A percentile compares a stretch with the other conserved stretches of the same genome.
Conservation (phyloP, 2,797 vertebrate genomes). For the Lindbergichthys nudifrons region DNA sequence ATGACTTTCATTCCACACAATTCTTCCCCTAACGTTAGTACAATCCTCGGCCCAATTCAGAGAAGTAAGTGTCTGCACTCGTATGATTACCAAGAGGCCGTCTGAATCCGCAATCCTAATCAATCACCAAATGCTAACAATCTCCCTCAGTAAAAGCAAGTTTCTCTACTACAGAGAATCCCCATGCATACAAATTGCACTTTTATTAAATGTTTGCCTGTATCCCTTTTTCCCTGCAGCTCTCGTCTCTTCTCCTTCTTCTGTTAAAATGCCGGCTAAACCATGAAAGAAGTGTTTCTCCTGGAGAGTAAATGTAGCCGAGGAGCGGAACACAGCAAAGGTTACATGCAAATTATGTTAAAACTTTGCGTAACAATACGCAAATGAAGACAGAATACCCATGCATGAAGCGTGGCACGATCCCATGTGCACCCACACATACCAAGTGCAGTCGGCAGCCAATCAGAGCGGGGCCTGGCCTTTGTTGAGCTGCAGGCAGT, state of each 20-base stretch:
- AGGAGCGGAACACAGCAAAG: slow-evolving; percentile 39
- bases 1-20: slow-evolving; percentile 68
- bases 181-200: not conserved
- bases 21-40: slow-evolving; percentile 37
- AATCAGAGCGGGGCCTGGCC: slow-evolving; percentile 48
- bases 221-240: not conserved
- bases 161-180: not conserved
- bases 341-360: slow-evolving; percentile 51
- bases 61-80: slow-evolving; percentile 12
- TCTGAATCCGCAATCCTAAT: slow-evolving; percentile 42
- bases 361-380: slow-evolving; percentile 31
- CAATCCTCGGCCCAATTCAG: slow-evolving; percentile 38
- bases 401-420: slow-evolving; percentile 34
- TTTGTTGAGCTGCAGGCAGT: slow-evolving; percentile 61
- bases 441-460: slow-evolving; percentile 35
- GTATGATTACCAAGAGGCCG: slow-evolving; percentile 39
- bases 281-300: slow-evolving; percentile 1
- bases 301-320: slow-evolving; percentile 10
- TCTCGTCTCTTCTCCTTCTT: not conserved
- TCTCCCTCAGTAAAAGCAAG: slow-evolving; percentile 9
- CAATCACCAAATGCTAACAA: slow-evolving; percentile 43
- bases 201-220: not conserved
- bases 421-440: slow-evolving; percentile 32
- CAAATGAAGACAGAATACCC: slow-evolving; percentile 50
- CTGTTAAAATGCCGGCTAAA: slow-evolving; percentile 40